Percentiles rank a stretch among this genome's conserved stretches.
phyloP scores from a whole-genome alignment of 2,888 invertebrate genomes.

The Sipha maydis region DNA sequence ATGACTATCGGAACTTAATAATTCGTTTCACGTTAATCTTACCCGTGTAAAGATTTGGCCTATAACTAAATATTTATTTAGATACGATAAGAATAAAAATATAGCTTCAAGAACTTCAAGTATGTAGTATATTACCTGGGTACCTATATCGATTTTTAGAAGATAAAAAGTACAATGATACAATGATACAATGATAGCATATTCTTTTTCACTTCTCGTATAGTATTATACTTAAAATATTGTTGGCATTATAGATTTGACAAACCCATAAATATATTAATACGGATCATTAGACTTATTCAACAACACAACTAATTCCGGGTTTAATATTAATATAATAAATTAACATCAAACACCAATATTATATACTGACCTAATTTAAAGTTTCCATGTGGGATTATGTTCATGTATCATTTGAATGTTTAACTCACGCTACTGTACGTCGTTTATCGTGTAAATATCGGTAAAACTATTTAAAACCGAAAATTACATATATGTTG shows the following conservation, averaged over 20 bases:
- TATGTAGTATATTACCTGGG: no score
- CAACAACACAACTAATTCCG: not conserved
- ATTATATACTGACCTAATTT: conserved; percentile 17
- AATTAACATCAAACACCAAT: not conserved
- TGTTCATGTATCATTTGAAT: not conserved
- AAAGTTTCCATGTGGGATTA: not conserved
- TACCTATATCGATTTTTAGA: no score
- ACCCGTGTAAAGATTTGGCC: no score
- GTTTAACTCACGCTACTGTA: not conserved
- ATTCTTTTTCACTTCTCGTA: no score
- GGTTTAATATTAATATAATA: not conserved
- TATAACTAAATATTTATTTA: no score
- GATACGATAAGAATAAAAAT: no score
- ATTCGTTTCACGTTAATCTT: no score
- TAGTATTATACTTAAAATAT: no score
- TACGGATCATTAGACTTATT: not conserved
- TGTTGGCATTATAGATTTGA: not conserved
- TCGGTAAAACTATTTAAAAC: conserved; percentile 13
- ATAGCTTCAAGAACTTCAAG: no score
- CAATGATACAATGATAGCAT: no score
- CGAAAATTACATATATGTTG: not conserved
- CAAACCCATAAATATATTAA: not conserved
- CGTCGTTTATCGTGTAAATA: conserved; percentile 30
- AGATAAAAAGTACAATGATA: no score
- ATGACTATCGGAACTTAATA: no score